Conservation (phyloP, 1,140 invertebrate genomes). For the Alviniconcha marisindica region DNA sequence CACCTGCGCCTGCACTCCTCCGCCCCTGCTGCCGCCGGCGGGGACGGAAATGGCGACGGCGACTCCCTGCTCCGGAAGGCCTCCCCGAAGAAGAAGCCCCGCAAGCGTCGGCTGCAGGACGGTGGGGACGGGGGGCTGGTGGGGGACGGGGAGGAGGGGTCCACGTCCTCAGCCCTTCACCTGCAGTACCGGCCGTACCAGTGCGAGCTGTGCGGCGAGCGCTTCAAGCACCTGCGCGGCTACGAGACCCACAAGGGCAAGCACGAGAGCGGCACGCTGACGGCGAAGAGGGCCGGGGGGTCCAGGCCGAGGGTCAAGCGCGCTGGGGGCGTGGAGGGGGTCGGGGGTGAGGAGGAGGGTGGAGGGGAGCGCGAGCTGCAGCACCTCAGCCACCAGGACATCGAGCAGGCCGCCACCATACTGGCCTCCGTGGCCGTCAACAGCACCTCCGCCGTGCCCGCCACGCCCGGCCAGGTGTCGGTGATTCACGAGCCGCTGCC, state of each 20-base stretch:
- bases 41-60: neutral
- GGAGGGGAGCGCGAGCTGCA: no score
- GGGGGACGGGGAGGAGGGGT: neutral
- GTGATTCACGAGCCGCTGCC: neutral
- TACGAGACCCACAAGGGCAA: conserved; percentile 20
- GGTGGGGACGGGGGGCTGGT: neutral
- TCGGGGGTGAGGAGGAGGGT: no score
- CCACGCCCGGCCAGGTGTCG: neutral
- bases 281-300: neutral
- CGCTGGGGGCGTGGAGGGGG: neutral
- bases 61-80: no score
- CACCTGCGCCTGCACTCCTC: conserved; percentile 3
- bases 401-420: neutral
- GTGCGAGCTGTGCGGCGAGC: neutral
- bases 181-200: conserved; percentile 9
- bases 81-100: neutral
- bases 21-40: neutral
- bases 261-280: neutral
- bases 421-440: neutral
- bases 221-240: conserved; percentile 4
- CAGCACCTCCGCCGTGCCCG: neutral
- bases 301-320: neutral
- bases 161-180: neutral
- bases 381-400: neutral
- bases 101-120: neutral